Evolutionary conservation across 2,888 invertebrate genomes (phyloP).

Genomic region (Cactoblastis cactorum): DNA sequence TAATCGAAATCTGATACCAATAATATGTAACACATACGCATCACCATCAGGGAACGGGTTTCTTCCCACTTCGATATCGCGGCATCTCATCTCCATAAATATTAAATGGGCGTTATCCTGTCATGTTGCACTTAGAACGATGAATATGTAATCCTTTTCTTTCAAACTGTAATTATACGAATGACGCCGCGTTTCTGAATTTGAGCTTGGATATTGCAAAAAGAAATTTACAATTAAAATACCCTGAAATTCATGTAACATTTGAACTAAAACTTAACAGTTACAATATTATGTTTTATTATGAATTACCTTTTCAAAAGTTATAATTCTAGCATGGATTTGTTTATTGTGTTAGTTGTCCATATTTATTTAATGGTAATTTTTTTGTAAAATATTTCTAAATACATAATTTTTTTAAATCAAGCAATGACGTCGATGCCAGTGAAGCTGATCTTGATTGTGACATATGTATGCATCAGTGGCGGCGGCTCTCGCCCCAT

Average conservation of each 20-base stretch:
- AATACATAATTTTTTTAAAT: neutral
- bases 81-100: slow-evolving; percentile 62
- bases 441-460: slow-evolving; percentile 44
- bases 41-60: slow-evolving; percentile 38
- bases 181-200: slow-evolving; percentile 21
- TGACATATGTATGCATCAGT: slow-evolving; percentile 64
- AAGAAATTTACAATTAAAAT: neutral
- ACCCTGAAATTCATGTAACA: too few species aligned
- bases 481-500: slow-evolving; percentile 54
- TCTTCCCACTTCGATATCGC: slow-evolving; percentile 36
- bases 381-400: too few species aligned
- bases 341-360: too few species aligned
- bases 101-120: slow-evolving; percentile 58
- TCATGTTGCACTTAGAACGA: slow-evolving; percentile 53
- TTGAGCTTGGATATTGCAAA: neutral
- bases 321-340: too few species aligned
- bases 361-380: too few species aligned
- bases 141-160: slow-evolving; percentile 45
- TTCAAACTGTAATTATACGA: slow-evolving; percentile 31
- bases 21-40: slow-evolving; percentile 26
- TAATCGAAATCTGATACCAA: slow-evolving; percentile 41
- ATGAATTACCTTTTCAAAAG: too few species aligned
- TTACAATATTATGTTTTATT: too few species aligned
- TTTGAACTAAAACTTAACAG: too few species aligned
- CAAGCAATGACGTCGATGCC: neutral